phyloP scores from a whole-genome alignment of 1,140 invertebrate genomes.

The Aphaenogaster floridana region DNA sequence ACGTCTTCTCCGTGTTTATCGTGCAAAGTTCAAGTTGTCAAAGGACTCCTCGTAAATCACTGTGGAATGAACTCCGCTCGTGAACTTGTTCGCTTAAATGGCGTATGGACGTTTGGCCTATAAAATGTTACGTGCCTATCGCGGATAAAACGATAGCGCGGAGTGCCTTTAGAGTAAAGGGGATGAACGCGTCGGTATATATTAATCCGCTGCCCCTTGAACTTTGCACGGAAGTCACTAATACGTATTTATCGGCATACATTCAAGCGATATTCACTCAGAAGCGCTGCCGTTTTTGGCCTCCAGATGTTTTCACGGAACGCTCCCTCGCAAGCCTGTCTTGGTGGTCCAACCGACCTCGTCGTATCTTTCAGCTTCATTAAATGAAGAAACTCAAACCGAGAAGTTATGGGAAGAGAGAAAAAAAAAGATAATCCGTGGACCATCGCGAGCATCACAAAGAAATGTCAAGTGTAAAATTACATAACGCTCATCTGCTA shows the following conservation, averaged over 20 bases:
- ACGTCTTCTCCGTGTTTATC: conserved; percentile 10
- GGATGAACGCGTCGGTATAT: conserved; percentile 66
- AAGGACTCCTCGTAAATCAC: conserved; percentile 27
- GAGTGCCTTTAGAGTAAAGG: conserved; percentile 55
- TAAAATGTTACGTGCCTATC: conserved; percentile 57
- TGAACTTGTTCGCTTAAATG: conserved; percentile 34
- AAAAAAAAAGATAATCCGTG: too few relatives aligned
- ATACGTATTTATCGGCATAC: conserved; percentile 65
- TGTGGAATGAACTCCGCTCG: conserved; percentile 17
- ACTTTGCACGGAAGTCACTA: conserved; percentile 72
- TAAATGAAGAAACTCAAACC: neutral
- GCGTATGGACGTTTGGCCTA: conserved; percentile 54
- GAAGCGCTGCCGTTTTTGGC: neutral
- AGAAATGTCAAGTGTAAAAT: conserved; percentile 5
- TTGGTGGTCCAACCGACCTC: neutral
- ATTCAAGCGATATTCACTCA: conserved; percentile 42
- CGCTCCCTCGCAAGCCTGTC: neutral
- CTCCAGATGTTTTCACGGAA: conserved; percentile 16
- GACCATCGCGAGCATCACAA: neutral
- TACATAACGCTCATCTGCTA: neutral
- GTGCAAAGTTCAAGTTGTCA: conserved; percentile 3
- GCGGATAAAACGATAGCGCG: conserved; percentile 39
- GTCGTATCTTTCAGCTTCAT: neutral
- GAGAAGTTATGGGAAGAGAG: neutral
- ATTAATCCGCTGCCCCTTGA: conserved; percentile 76